A percentile compares a stretch with the other conserved stretches of the same genome.
These are phyloP conservation scores for Lepus timidus DNA, from an alignment of 2,113 vertebrate genomes.

Conservation along the genomic window DNA sequence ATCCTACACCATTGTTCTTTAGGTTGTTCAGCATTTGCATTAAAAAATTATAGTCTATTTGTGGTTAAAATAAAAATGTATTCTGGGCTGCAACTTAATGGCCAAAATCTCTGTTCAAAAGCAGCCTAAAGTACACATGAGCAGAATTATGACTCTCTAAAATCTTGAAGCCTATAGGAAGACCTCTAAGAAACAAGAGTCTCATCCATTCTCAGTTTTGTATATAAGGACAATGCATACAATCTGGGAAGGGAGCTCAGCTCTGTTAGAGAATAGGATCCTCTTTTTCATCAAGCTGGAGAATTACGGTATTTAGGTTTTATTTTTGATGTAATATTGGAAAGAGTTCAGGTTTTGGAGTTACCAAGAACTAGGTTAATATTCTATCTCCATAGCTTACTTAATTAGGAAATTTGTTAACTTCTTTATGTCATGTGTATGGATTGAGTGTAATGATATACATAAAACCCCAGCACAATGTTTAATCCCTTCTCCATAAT, in stretches of 20 bases:
- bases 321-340: neutral
- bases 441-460: neutral
- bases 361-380: neutral
- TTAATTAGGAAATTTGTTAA: conserved; percentile 6
- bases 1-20: conserved; percentile 63
- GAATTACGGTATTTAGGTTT: neutral
- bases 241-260: neutral
- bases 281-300: neutral
- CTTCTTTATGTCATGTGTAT: neutral
- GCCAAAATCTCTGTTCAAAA: conserved; percentile 68
- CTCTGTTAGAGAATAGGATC: neutral
- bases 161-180: conserved; percentile 39
- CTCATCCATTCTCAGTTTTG: neutral
- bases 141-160: conserved; percentile 55
- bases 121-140: conserved; percentile 58
- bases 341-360: neutral
- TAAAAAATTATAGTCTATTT: conserved; percentile 79
- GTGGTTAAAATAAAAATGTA: conserved; percentile 72
- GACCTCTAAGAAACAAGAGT: conserved; percentile 22
- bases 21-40: conserved; percentile 67
- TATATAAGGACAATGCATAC: neutral
- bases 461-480: neutral
- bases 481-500: neutral
- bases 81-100: conserved; percentile 67
- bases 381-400: neutral